A percentile compares a stretch with the other conserved stretches of the same genome.
phyloP scores from a whole-genome alignment of 2,113 vertebrate species.

The Echinops telfairi region DNA sequence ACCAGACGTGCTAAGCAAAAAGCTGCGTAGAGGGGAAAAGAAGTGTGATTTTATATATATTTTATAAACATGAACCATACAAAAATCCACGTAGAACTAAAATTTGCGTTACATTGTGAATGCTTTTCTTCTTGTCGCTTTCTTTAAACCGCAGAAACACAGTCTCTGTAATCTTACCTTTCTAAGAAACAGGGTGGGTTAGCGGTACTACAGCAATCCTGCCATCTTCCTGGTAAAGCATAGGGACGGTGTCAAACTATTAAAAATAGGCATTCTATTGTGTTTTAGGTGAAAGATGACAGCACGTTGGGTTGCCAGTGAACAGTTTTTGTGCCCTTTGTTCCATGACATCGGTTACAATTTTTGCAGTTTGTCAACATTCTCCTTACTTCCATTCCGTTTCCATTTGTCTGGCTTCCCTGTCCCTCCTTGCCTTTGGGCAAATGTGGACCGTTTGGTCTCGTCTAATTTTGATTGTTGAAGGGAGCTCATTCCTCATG shows the following conservation, averaged over 20 bases:
- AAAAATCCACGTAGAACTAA: background rate
- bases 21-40: background rate
- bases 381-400: background rate
- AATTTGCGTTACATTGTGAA: background rate
- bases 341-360: background rate
- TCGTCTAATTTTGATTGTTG: background rate
- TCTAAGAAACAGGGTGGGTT: background rate
- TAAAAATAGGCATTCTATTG: background rate
- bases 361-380: background rate
- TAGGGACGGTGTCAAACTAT: background rate
- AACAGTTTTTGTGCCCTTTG: background rate
- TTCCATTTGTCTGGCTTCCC: background rate
- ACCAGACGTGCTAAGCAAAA: constrained; percentile 2
- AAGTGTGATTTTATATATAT: background rate
- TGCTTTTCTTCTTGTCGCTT: background rate
- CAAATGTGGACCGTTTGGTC: background rate
- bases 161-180: background rate
- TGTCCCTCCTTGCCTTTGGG: background rate
- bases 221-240: background rate
- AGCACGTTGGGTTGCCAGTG: background rate
- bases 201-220: background rate
- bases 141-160: background rate
- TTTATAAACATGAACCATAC: background rate
- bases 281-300: background rate
- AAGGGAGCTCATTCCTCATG: background rate